Evolutionary conservation across 2,113 vertebrate genomes (phyloP).

Genomic region (Neopipo cinnamomea): DNA sequence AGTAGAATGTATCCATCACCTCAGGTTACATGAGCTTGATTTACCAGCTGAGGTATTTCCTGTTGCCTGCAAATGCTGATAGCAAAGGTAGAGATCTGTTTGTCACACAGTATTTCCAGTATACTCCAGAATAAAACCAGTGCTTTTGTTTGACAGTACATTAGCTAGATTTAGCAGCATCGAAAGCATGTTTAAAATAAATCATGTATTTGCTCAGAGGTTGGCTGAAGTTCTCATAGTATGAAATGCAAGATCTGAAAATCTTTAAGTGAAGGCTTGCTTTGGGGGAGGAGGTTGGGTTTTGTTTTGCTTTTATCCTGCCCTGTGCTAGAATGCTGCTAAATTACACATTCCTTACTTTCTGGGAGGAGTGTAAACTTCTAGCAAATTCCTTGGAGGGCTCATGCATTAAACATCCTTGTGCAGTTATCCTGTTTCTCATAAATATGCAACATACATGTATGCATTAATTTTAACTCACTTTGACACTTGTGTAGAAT

Average conservation of each 20-base stretch:
- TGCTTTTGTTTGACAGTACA: conserved; percentile 2
- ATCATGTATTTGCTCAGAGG: neutral
- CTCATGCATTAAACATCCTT: conserved; percentile 51
- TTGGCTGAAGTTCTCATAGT: neutral
- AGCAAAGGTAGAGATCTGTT: conserved; percentile 37
- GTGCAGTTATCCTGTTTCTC: neutral
- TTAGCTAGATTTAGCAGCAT: neutral
- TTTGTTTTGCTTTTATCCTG: conserved; percentile 50
- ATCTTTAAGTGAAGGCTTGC: neutral
- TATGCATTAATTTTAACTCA: conserved; percentile 17
- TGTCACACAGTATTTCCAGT: conserved; percentile 14
- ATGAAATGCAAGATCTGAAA: neutral
- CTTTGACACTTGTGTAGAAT: neutral
- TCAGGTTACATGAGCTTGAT: conserved; percentile 1
- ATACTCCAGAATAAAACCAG: conserved; percentile 5
- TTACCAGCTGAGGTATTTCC: conserved; percentile 45
- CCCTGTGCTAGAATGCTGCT: conserved; percentile 4
- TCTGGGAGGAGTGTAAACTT: conserved; percentile 38
- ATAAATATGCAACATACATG: conserved; percentile 13
- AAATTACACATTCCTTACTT: conserved; percentile 49
- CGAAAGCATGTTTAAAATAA: neutral
- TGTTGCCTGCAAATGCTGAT: conserved; percentile 52
- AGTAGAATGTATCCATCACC: conserved; percentile 31
- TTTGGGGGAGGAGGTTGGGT: neutral
- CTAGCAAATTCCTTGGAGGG: conserved; percentile 36